A percentile compares a stretch with the other conserved stretches of the same genome.
These are phyloP conservation scores for Gnathonemus longibarbis DNA, from an alignment of 2,113 vertebrate genomes.

Conservation along the genomic window DNA sequence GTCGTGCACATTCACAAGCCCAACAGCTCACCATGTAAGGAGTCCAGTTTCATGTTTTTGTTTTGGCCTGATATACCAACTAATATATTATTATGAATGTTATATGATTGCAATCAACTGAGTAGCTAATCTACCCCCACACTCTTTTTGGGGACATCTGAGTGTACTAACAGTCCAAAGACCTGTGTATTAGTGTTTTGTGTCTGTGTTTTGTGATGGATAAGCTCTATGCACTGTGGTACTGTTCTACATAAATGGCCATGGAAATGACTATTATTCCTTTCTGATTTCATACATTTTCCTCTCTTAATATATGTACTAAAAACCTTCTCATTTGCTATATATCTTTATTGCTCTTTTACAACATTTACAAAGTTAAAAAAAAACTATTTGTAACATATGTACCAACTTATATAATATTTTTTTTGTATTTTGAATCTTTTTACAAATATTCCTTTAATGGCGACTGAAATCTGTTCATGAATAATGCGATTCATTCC, in stretches of 20 bases:
- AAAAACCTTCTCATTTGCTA: neutral
- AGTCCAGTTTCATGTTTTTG: neutral
- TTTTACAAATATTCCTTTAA: neutral
- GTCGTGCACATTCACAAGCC: neutral
- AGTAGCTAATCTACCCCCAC: neutral
- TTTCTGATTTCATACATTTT: neutral
- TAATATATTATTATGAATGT: neutral
- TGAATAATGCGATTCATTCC: neutral
- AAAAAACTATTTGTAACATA: neutral
- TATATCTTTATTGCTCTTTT: neutral
- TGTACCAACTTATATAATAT: neutral
- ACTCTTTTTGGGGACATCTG: neutral
- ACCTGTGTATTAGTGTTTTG: neutral
- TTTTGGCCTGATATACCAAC: neutral
- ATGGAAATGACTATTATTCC: neutral
- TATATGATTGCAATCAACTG: neutral
- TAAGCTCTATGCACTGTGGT: neutral
- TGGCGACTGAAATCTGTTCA: neutral
- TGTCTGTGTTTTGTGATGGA: neutral
- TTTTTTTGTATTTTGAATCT: neutral
- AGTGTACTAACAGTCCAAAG: neutral
- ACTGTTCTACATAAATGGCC: neutral
- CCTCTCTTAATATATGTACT: neutral
- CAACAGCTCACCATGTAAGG: neutral
- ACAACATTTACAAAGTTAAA: neutral